Percentiles rank a stretch among this genome's conserved stretches.
Evolutionary conservation across 2,113 vertebrate genomes (phyloP).

Genomic region (Pachycephala philippinensis): DNA sequence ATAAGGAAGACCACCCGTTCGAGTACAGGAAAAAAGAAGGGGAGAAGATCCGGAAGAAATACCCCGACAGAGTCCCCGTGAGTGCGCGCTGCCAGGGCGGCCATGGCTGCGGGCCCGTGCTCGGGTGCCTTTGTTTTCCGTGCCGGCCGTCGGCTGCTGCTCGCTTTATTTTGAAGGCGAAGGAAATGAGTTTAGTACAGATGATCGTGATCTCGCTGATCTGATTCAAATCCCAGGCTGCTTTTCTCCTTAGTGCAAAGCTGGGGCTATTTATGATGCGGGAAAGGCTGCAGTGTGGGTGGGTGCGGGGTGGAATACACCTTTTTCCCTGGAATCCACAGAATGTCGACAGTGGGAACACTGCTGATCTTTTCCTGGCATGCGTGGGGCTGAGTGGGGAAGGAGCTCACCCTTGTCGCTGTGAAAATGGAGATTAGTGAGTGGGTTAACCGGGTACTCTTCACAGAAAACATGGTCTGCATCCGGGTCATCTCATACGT

Average conservation of each 20-base stretch:
- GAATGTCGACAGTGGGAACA: background rate
- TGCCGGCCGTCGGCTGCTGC: background rate
- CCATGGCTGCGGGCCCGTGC: background rate
- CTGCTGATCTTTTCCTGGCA: background rate
- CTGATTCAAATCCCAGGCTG: background rate
- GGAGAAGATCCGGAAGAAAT: conserved; percentile 82
- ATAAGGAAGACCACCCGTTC: conserved; percentile 82
- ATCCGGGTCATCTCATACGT: background rate
- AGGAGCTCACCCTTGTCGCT: background rate
- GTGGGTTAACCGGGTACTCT: background rate
- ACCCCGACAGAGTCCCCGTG: conserved; percentile 79
- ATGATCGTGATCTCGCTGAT: background rate
- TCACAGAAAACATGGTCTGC: background rate
- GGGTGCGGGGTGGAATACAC: background rate
- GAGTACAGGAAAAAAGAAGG: conserved; percentile 83
- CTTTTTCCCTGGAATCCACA: background rate
- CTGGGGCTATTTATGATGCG: background rate
- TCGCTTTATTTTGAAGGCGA: background rate
- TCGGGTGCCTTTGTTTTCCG: background rate
- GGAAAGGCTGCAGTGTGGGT: background rate
- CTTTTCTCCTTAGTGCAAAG: background rate
- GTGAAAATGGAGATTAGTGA: background rate
- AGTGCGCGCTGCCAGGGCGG: conserved; percentile 1
- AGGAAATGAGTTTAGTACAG: background rate
- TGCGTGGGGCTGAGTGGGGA: background rate